Conservation (phyloP, 2,113 vertebrate species). For the Baryphthengus martii region DNA sequence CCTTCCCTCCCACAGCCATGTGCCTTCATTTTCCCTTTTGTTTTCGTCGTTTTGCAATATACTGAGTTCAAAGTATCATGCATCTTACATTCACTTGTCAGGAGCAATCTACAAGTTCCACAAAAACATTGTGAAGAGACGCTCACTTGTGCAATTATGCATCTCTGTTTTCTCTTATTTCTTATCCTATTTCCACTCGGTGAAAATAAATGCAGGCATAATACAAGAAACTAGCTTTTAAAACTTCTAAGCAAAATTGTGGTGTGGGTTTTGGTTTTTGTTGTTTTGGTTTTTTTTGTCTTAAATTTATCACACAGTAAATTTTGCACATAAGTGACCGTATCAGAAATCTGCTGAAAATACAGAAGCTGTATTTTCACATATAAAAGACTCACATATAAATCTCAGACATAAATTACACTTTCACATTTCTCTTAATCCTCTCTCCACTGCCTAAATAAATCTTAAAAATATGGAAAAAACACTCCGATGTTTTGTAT, state of each 20-base stretch:
- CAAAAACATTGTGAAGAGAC: not conserved
- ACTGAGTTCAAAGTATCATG: not conserved
- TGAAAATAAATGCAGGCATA: not conserved
- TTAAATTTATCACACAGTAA: not conserved
- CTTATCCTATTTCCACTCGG: not conserved
- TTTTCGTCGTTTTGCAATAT: not conserved
- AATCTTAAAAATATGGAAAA: not conserved
- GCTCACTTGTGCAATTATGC: not conserved
- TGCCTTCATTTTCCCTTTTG: not conserved
- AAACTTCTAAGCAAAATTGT: not conserved
- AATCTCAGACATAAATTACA: not conserved
- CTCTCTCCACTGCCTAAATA: not conserved
- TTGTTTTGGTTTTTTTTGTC: not conserved
- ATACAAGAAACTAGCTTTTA: not conserved
- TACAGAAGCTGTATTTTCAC: not conserved
- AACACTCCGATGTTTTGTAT: not conserved
- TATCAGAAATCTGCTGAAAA: not conserved
- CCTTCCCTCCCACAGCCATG: not conserved
- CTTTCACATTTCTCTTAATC: not conserved
- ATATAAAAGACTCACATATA: not conserved
- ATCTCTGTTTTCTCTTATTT: not conserved
- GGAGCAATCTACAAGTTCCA: slow-evolving; percentile 32
- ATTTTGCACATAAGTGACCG: not conserved
- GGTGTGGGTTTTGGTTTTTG: too few species aligned
- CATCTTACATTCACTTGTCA: slow-evolving; percentile 47